Conservation (phyloP, 2,888 invertebrate species). For the Drosophila siamana region DNA sequence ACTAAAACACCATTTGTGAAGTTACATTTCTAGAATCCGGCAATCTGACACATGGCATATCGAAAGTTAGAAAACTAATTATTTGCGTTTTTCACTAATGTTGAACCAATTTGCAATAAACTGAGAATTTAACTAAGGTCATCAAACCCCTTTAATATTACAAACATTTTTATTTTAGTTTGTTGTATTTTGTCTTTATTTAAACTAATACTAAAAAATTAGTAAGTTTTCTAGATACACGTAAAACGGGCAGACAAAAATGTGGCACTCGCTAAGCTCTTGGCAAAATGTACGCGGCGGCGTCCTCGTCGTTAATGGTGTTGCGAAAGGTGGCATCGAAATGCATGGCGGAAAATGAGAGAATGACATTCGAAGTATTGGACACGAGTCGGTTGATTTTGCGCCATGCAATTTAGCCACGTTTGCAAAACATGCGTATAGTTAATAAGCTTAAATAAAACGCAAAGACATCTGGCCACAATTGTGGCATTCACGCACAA, state of each 20-base stretch:
- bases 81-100: no score
- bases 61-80: no score
- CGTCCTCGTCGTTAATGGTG: constrained; percentile 29
- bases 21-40: neutral
- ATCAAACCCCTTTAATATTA: neutral
- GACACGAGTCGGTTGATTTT: constrained; percentile 14
- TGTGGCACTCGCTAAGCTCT: constrained; percentile 58
- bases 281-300: constrained; percentile 61
- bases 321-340: constrained; percentile 45
- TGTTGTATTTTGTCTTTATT: constrained; percentile 60
- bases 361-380: neutral
- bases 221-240: constrained; percentile 73
- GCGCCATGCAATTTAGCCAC: constrained; percentile 52
- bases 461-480: constrained; percentile 50
- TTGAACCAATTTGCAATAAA: no score
- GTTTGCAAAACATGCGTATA: constrained; percentile 8
- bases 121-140: no score
- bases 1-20: neutral
- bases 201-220: constrained; percentile 73
- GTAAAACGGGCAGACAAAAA: constrained; percentile 59
- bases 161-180: constrained; percentile 23
- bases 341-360: constrained; percentile 43
- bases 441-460: constrained; percentile 47
- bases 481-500: constrained; percentile 33
- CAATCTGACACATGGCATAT: neutral